Percentiles rank a stretch among this genome's conserved stretches.
These are phyloP conservation scores for Carassius auratus DNA, from an alignment of 2,113 vertebrate species.

Conservation along the genomic window DNA sequence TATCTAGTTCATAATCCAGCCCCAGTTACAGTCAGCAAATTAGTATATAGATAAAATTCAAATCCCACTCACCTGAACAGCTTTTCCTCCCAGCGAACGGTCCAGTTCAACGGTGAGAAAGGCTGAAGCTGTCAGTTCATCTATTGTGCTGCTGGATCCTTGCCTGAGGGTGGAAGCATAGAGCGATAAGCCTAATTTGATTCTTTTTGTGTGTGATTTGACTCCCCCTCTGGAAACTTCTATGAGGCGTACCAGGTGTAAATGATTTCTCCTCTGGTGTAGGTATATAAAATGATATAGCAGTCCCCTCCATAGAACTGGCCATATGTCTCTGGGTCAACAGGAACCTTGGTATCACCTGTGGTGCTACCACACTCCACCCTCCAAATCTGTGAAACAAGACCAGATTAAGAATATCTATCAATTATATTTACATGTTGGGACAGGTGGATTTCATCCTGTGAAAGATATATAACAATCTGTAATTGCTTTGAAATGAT, in stretches of 20 bases:
- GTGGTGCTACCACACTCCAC: constrained; percentile 79
- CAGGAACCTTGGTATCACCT: constrained; percentile 68
- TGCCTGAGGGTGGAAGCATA: constrained; percentile 77
- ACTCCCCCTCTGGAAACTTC: neutral
- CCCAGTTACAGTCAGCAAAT: neutral
- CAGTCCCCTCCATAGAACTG: constrained; percentile 92
- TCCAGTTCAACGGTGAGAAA: constrained; percentile 91
- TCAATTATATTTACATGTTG: neutral
- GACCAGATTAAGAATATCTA: constrained; percentile 24
- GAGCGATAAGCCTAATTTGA: neutral
- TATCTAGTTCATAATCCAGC: neutral
- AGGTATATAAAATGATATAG: constrained; percentile 92
- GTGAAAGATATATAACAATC: neutral
- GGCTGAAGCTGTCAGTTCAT: constrained; percentile 87
- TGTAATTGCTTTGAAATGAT: neutral
- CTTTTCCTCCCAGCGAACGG: constrained; percentile 77
- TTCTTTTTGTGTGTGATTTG: neutral
- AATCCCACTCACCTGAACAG: constrained; percentile 81
- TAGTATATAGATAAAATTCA: neutral
- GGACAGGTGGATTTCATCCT: neutral
- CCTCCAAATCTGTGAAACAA: constrained; percentile 83
- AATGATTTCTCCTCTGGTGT: constrained; percentile 83
- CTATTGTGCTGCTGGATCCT: constrained; percentile 79
- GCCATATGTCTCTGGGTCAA: constrained; percentile 74
- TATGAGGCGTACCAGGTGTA: constrained; percentile 83